These are phyloP conservation scores for Drosophila borealis DNA, from an alignment of 2,888 invertebrate genomes.

Conservation along the genomic window DNA sequence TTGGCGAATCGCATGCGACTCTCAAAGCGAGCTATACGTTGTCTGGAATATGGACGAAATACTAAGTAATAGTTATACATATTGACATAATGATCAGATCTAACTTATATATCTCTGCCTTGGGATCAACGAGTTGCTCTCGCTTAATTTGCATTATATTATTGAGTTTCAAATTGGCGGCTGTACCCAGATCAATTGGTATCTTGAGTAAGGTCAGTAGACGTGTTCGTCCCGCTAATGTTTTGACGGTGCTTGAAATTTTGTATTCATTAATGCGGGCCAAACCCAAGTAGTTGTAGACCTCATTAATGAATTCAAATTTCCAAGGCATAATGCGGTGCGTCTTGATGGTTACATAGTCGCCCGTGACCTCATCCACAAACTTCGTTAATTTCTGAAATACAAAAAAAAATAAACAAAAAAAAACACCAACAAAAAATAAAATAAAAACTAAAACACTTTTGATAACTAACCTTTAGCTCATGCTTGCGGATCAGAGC, in stretches of 20 bases:
- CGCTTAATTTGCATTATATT: conserved; percentile 60
- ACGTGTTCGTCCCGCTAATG: conserved; percentile 51
- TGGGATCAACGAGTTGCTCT: conserved; percentile 63
- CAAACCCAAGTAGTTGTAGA: conserved; percentile 82
- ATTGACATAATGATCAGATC: neutral
- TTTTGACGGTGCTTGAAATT: conserved; percentile 39
- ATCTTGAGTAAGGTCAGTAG: conserved; percentile 64
- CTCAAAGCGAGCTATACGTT: conserved; percentile 66
- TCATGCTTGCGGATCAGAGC: conserved; percentile 48
- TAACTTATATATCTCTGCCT: conserved; percentile 60
- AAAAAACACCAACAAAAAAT: neutral
- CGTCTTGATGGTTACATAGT: conserved; percentile 82
- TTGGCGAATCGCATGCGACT: conserved; percentile 77
- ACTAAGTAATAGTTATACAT: neutral
- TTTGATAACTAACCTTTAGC: conserved; percentile 16
- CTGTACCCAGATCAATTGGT: conserved; percentile 28
- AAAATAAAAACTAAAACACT: neutral
- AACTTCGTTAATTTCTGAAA: conserved; percentile 74
- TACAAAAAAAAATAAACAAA: too few species aligned
- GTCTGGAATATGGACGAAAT: conserved; percentile 46
- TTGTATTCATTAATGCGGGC: conserved; percentile 80
- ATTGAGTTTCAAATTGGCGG: conserved; percentile 53
- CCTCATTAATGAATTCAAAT: conserved; percentile 83
- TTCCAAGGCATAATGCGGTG: conserved; percentile 84
- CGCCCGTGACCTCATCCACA: conserved; percentile 81